phyloP scores from a whole-genome alignment of 2,888 invertebrate species.

The Eupithecia centaureata region DNA sequence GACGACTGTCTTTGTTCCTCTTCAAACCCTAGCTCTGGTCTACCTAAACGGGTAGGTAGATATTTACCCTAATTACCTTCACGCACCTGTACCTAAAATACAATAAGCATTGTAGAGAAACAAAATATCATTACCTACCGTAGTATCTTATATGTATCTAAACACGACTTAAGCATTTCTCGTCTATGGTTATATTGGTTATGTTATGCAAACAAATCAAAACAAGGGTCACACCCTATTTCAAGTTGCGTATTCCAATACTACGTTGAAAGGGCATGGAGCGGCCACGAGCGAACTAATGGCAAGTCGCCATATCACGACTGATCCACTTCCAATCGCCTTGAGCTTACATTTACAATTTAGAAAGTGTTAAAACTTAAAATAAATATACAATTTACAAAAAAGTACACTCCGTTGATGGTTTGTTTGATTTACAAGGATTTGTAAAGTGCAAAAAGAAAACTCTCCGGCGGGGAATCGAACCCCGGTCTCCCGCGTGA shows the following conservation, averaged over 20 bases:
- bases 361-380: constrained; percentile 16
- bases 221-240: constrained; percentile 28
- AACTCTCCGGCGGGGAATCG: constrained; percentile 83
- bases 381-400: neutral
- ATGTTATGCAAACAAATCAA: constrained; percentile 32
- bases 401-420: neutral
- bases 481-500: constrained; percentile 85
- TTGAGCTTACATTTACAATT: constrained; percentile 23
- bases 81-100: too few relatives aligned
- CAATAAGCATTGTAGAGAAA: too few relatives aligned
- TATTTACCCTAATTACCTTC: too few relatives aligned
- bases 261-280: constrained; percentile 33
- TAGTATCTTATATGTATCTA: neutral
- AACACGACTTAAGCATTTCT: neutral
- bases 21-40: too few relatives aligned
- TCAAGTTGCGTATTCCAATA: constrained; percentile 31
- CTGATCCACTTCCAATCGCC: constrained; percentile 36
- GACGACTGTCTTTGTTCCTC: too few relatives aligned
- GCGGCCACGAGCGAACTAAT: constrained; percentile 32
- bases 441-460: constrained; percentile 41
- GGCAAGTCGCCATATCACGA: constrained; percentile 44
- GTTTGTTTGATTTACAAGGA: neutral
- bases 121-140: neutral
- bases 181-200: neutral
- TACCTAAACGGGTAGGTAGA: too few relatives aligned